Evolutionary conservation across 2,113 vertebrate species (phyloP), one percentile per base, ranked within the genome.

Genomic region (Microtus ochrogaster): DNA sequence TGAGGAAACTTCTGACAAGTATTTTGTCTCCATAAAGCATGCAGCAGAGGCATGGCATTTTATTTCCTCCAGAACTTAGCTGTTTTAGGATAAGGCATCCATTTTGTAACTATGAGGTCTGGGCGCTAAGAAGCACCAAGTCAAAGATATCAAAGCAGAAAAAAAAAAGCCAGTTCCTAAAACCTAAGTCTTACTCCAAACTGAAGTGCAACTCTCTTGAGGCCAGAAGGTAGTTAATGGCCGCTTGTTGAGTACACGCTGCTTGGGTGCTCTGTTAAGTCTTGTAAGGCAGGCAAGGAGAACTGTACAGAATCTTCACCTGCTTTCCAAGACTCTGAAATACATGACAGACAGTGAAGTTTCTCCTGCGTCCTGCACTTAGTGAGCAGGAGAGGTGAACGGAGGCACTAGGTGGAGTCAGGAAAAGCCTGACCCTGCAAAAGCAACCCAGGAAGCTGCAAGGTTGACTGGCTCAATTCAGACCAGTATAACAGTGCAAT

Each of bases 81-180:
- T 96, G 66, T 58, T 96, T 93, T 77, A 94, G 76, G 92, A 74
- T 58, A 83, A 4, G 30, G 79, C 63, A 95, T 58, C 87, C 9
- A 13, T 73, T 76, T 55, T 85, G 16, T 39, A 91, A 84, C n/a
- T 41, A 36, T 26, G 78, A 83, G 49, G 70, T 44, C 52, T 70
- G 19, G 49, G 41, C 16, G 49, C 36, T 61, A 21, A 84, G 63
- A 89, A 44, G 39, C 33, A n/a, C 52, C 49, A 94, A 90, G 72
- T 66, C 66, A 77, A 87, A 93, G 92, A 86, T 55, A 61, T 1
- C 19, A 58, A 79, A 73, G 36, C 73, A 26, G 41, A 44, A 28
- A 39, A 17, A 28, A 49, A 49, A 49, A 39, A 17, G 26, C 14
- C 2, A 9, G 22, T 8, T 91, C 41, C 58, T 76, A 33, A 65